Percentiles rank a stretch among this genome's conserved stretches.
phyloP scores from a whole-genome alignment of 2,888 invertebrate genomes.

The Oscheius myriophilus region DNA sequence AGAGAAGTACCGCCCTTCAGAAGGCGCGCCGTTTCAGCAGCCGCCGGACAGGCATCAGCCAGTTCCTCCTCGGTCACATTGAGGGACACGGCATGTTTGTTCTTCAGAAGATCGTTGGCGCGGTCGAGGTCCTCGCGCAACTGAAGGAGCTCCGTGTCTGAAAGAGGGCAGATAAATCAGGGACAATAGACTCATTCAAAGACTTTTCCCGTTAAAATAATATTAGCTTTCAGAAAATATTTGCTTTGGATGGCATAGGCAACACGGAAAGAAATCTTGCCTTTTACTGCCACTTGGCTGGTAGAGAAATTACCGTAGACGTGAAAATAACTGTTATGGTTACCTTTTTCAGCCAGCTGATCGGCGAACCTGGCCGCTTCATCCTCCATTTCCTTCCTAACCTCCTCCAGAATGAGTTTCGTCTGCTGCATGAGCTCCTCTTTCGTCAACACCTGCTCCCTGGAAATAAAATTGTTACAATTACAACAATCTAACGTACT shows the following conservation, averaged over 20 bases:
- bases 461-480: background rate
- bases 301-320: too few relatives aligned
- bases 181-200: too few relatives aligned
- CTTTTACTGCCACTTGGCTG: conserved; percentile 1
- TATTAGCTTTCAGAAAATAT: too few relatives aligned
- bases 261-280: too few relatives aligned
- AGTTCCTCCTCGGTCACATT: conserved; percentile 53
- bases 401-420: conserved; percentile 20
- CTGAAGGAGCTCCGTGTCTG: conserved; percentile 38
- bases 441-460: conserved; percentile 12
- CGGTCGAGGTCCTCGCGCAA: conserved; percentile 48
- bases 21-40: conserved; percentile 59
- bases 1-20: conserved; percentile 58
- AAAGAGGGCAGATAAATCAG: background rate
- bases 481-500: background rate
- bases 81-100: conserved; percentile 44
- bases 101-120: conserved; percentile 53
- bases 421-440: conserved; percentile 7
- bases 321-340: too few relatives aligned
- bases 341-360: conserved; percentile 25
- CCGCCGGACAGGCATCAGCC: conserved; percentile 57
- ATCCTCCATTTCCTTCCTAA: conserved; percentile 15
- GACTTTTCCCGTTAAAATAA: background rate
- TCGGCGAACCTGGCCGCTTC: background rate
- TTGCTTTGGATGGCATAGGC: too few relatives aligned